These are phyloP conservation scores for Brachyistius frenatus DNA, from an alignment of 2,113 vertebrate species.

Conservation along the genomic window DNA sequence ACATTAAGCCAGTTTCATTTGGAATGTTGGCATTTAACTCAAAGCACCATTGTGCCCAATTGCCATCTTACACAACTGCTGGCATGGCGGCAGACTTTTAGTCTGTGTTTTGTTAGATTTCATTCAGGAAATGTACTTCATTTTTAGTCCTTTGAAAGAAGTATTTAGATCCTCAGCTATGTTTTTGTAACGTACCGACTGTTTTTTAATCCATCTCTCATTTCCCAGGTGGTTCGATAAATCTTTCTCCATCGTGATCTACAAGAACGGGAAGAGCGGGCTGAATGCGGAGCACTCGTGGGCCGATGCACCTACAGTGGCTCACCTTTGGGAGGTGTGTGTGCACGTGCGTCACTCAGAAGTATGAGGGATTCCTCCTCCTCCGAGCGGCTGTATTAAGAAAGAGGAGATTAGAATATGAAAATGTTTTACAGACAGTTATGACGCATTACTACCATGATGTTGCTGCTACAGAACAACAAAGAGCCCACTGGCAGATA, in stretches of 20 bases:
- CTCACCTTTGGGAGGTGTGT: conserved; percentile 92
- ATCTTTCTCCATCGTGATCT: conserved; percentile 90
- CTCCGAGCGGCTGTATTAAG: not conserved
- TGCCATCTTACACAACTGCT: too few relatives aligned
- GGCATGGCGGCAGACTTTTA: too few relatives aligned
- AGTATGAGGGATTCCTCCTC: too few relatives aligned
- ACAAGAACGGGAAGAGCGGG: conserved; percentile 90
- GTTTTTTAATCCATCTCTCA: not conserved
- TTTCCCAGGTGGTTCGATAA: conserved; percentile 91
- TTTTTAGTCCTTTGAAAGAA: too few relatives aligned
- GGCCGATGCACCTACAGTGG: conserved; percentile 90
- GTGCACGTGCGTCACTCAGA: not conserved
- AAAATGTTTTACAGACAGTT: not conserved
- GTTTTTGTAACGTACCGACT: too few relatives aligned
- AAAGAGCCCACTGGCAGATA: too few relatives aligned
- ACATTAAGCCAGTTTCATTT: too few relatives aligned
- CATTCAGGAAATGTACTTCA: too few relatives aligned
- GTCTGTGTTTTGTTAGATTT: too few relatives aligned
- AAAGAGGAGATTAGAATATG: not conserved
- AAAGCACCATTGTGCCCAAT: too few relatives aligned
- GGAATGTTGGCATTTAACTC: too few relatives aligned
- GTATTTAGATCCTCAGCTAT: too few relatives aligned
- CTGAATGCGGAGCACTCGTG: conserved; percentile 92
- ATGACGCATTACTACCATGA: not conserved
- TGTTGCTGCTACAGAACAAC: not conserved